Base-by-base conservation (phyloP, 2,888 invertebrate species). In the Craniophora ligustri region DNA sequence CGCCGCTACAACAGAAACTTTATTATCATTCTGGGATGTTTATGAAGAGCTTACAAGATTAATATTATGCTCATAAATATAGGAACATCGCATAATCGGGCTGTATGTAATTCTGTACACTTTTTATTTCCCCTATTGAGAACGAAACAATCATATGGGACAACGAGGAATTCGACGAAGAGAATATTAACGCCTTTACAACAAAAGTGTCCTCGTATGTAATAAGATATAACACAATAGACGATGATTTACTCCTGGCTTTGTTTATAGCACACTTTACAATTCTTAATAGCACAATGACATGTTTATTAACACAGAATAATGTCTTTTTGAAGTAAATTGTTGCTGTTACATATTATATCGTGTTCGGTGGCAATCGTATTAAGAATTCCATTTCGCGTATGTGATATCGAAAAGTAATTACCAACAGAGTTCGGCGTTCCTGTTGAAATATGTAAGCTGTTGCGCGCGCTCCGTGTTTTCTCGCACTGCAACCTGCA, bases 371-470 rank as follows among this genome's bases (percentile, higher is more conserved):
- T 26, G 11, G 14, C 15, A 38, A 38, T 31, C 21, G 1, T 18
- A 13, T 10, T 13, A 19, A 30, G 4, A 4, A 16, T 18, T 11
- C 16, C n/a, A 16, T 31, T 32, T 15, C 14, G 13, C 7, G n/a
- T 48, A 38, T 23, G 36, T 42, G 32, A 26, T 26, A 26, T 26
- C 26, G n/a, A 19, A 38, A 63, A 38, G 76, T 82, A 26, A 57
- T 63, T 62, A 92, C 91, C 92, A 92, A 82, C 92, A 92, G 21
- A 91, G 62, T 59, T 93, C 90, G 0, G 82, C 79, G 56, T 89
- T 90, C 61, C 82, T 85, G 49, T 89, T 89, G 79, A 89, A 87
- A 74, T 89, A 91, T 1, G 85, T 83, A 19, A 90, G 84, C 28
- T 86, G 87, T 38, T 89, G 88, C 1, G 88, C 84, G 1, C 86